Evolutionary conservation across 1,140 invertebrate genomes (phyloP).

Genomic region (Drosophila funebris): DNA sequence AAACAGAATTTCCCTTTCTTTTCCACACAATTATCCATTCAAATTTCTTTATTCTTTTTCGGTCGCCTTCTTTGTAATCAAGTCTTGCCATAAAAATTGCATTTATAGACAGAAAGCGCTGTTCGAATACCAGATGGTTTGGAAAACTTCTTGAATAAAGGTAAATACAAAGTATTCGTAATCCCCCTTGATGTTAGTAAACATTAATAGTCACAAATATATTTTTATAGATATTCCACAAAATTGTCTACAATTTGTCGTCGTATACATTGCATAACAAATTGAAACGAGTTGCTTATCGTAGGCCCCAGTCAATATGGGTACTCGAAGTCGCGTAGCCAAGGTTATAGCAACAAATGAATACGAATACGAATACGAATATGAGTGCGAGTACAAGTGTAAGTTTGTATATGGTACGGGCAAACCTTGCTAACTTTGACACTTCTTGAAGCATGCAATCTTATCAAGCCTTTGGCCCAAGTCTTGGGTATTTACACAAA

Average conservation of each 20-base stretch:
- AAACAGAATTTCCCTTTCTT: slow-evolving; percentile 25
- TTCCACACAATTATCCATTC: neutral
- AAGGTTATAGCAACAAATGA: slow-evolving; percentile 52
- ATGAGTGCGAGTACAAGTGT: neutral
- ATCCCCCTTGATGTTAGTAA: neutral
- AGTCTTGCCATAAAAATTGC: slow-evolving; percentile 43
- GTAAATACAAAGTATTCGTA: neutral
- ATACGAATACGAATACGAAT: neutral
- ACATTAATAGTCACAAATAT: slow-evolving; percentile 6
- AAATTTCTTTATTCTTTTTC: slow-evolving; percentile 3
- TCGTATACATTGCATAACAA: slow-evolving; percentile 35
- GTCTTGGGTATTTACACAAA: slow-evolving; percentile 14
- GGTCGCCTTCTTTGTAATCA: slow-evolving; percentile 31
- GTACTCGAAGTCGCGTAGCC: slow-evolving; percentile 20
- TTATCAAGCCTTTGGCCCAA: slow-evolving; percentile 45
- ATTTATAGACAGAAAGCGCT: slow-evolving; percentile 19
- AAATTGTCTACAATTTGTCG: neutral
- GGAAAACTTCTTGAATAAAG: neutral
- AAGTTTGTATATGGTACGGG: neutral
- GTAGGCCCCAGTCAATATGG: slow-evolving; percentile 9
- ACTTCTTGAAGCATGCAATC: slow-evolving; percentile 55
- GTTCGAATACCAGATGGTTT: slow-evolving; percentile 1
- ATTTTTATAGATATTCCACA: neutral
- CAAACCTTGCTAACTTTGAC: slow-evolving; percentile 32
- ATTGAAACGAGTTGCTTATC: slow-evolving; percentile 25